Conservation (phyloP, 2,797 vertebrate genomes). For the Paramormyrops hopkinsi region DNA sequence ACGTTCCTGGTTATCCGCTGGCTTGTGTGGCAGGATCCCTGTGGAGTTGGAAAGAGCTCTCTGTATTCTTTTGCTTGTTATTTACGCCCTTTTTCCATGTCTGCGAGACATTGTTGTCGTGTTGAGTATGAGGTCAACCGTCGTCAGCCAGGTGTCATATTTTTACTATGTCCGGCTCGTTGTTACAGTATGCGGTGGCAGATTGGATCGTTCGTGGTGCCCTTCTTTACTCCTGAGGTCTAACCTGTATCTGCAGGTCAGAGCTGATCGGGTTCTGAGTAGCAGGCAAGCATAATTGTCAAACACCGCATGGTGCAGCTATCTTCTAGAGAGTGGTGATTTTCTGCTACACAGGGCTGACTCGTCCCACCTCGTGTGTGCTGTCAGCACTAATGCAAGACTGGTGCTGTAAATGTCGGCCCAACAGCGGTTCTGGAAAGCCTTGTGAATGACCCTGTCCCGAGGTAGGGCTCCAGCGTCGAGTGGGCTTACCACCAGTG, state of each 20-base stretch:
- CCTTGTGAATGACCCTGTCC: not conserved
- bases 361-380: not conserved
- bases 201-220: not conserved
- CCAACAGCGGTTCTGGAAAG: not conserved
- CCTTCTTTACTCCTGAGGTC: not conserved
- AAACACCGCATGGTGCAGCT: not conserved
- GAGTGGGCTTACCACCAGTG: not conserved
- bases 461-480: not conserved
- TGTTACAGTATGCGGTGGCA: not conserved
- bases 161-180: not conserved
- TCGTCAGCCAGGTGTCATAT: not conserved
- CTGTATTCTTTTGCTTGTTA: not conserved
- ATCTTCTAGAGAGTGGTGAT: not conserved
- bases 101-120: not conserved
- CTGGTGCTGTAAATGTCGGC: not conserved
- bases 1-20: not conserved
- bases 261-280: not conserved
- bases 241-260: not conserved
- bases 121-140: not conserved
- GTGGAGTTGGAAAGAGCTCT: not conserved
- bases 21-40: not conserved
- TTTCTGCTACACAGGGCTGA: not conserved
- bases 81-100: not conserved
- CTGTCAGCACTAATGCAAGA: not conserved
- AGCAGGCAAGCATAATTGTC: not conserved